Evolutionary conservation across 2,888 invertebrate genomes (phyloP), one percentile per base, ranked within the genome.

Genomic region (Thysanoteuthis rhombus): DNA sequence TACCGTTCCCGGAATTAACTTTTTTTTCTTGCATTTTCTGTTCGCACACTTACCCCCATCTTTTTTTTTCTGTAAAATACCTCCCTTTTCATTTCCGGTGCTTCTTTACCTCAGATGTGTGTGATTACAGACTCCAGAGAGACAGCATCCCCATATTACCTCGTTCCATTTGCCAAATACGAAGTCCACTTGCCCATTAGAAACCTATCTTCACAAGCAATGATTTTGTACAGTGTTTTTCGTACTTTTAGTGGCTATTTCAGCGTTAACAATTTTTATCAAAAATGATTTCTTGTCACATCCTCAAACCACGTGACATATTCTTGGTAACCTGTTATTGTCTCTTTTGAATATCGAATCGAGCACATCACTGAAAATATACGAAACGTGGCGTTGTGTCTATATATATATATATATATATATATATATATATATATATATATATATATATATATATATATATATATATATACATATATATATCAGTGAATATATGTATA

Each of bases 191-290:
- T 75, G 75, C 19, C n/a, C 75, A 75, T 75, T 75, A 75, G 75
- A 75, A 75, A 75, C n/a, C 75, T n/a, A 75, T 75, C 75, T 75
- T n/a, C n/a, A 75, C n/a, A 75, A 75, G 75, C n/a, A n/a, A 75
- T 75, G n/a, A 75, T 75, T 75, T 75, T n/a, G n/a, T 16, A n/a
- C 75, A 1, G 75, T 75, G 1, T n/a, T 75, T n/a, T 75, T 4
- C 75, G n/a, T 75, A 75, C 75, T 25, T 58, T 58, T 58, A 28
- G 1, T 58, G 58, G 1, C 58, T 28, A 58, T 58, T 58, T 25
- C 25, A 58, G 25, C n/a, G n/a, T n/a, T 42, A 42, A 2, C 25
- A 58, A 58, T 42, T 42, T 42, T 42, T 75, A n/a, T n/a, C 16
- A n/a, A 75, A 75, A 75, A 75, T n/a, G 36, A 75, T 32, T n/a